Percentiles rank a stretch among this genome's conserved stretches.
These are phyloP conservation scores for Chrysomela aeneicollis DNA, from an alignment of 2,888 invertebrate genomes.

Conservation along the genomic window DNA sequence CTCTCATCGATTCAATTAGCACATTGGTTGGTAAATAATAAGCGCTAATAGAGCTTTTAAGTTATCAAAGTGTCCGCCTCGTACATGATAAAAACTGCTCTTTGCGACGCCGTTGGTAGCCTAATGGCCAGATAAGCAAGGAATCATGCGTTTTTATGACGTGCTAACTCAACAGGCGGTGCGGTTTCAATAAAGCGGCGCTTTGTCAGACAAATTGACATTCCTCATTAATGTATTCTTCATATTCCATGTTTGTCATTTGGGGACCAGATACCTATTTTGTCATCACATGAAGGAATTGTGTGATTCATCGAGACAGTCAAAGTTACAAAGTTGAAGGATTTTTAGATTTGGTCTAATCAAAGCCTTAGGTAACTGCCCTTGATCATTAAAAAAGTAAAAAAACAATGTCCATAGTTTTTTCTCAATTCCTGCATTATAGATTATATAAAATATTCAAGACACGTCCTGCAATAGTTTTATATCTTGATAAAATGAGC, in stretches of 20 bases:
- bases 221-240: neutral
- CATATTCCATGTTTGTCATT: neutral
- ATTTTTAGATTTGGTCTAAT: too few relatives aligned
- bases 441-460: too few relatives aligned
- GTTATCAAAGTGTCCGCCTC: constrained; percentile 46
- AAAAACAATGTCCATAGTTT: too few relatives aligned
- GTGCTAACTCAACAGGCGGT: constrained; percentile 58
- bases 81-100: constrained; percentile 45
- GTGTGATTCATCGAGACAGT: too few relatives aligned
- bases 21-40: constrained; percentile 54
- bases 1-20: constrained; percentile 51
- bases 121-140: constrained; percentile 59
- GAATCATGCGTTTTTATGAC: constrained; percentile 59
- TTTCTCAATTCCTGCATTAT: too few relatives aligned
- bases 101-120: constrained; percentile 46
- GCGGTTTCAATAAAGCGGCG: constrained; percentile 38
- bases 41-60: constrained; percentile 59
- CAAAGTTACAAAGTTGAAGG: too few relatives aligned
- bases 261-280: neutral
- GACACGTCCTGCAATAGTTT: too few relatives aligned
- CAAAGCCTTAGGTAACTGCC: too few relatives aligned
- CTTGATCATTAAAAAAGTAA: too few relatives aligned
- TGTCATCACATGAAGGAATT: too few relatives aligned
- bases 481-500: too few relatives aligned
- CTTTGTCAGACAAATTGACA: constrained; percentile 37